Conservation (phyloP, 2,797 vertebrate genomes). For the Brachyrhaphis roseni region DNA sequence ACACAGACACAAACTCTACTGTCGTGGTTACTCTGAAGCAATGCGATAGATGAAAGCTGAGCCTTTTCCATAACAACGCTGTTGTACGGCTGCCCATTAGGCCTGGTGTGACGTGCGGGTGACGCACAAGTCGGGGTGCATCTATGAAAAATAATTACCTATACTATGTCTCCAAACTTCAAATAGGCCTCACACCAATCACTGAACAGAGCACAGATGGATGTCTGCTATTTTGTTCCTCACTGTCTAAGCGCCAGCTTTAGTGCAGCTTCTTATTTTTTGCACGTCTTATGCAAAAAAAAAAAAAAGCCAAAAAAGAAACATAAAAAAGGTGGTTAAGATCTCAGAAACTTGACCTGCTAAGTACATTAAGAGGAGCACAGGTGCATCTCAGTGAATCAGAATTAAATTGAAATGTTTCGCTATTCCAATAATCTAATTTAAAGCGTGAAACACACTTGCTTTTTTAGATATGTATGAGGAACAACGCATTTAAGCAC, state of each 20-base stretch:
- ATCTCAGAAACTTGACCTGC: neutral
- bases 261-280: neutral
- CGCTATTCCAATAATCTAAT: neutral
- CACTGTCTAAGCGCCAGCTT: neutral
- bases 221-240: neutral
- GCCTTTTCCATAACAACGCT: constrained; percentile 44
- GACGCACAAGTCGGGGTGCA: constrained; percentile 92
- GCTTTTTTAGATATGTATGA: neutral
- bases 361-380: neutral
- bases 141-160: constrained; percentile 88
- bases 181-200: constrained; percentile 58
- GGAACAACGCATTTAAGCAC: neutral
- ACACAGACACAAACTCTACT: constrained; percentile 43
- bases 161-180: constrained; percentile 73
- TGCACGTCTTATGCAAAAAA: neutral
- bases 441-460: neutral
- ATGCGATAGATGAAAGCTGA: constrained; percentile 48
- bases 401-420: neutral
- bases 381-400: neutral
- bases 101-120: constrained; percentile 91
- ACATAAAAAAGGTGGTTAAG: neutral
- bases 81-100: constrained; percentile 79
- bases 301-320: no score
- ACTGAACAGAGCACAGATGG: constrained; percentile 32
- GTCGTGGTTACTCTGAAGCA: constrained; percentile 50